Percentiles rank a stretch among this genome's conserved stretches.
phyloP scores from a whole-genome alignment of 92 coral and sea anemone species.

The Porites cylindrica region DNA sequence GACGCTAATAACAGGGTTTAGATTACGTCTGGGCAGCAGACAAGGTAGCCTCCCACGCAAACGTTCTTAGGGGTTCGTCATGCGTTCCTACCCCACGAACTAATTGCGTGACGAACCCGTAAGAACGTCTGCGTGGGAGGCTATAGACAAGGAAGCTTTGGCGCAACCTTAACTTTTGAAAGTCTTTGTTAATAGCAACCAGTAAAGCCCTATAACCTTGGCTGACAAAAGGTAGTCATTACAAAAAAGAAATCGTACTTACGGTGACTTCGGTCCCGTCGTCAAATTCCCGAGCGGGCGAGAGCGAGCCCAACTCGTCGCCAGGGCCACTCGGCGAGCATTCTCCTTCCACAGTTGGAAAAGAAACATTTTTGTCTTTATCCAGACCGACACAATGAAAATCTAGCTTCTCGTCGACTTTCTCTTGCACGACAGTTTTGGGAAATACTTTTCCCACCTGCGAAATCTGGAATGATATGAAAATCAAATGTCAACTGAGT shows the following conservation, averaged over 20 bases:
- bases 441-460: conserved; percentile 85
- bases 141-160: no score
- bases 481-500: not conserved
- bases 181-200: no score
- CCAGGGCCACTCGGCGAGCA: conserved; percentile 2
- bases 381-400: conserved; percentile 72
- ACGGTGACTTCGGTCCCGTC: conserved; percentile 26
- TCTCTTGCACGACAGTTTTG: conserved; percentile 50
- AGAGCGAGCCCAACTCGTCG: not conserved
- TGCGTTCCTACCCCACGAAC: no score
- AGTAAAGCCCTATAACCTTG: no score
- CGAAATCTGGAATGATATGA: conserved; percentile 24
- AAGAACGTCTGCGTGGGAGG: no score
- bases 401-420: conserved; percentile 68
- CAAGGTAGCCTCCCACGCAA: no score
- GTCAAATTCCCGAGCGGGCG: conserved; percentile 14
- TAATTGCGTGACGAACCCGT: no score
- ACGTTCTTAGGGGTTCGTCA: no score
- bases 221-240: no score
- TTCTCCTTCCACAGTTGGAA: conserved; percentile 30
- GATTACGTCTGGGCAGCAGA: no score
- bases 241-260: not conserved
- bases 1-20: no score
- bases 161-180: no score
- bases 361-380: conserved; percentile 46